These are phyloP conservation scores for Sebastes flavidus DNA, from an alignment of 2,797 vertebrate species.

Conservation along the genomic window DNA sequence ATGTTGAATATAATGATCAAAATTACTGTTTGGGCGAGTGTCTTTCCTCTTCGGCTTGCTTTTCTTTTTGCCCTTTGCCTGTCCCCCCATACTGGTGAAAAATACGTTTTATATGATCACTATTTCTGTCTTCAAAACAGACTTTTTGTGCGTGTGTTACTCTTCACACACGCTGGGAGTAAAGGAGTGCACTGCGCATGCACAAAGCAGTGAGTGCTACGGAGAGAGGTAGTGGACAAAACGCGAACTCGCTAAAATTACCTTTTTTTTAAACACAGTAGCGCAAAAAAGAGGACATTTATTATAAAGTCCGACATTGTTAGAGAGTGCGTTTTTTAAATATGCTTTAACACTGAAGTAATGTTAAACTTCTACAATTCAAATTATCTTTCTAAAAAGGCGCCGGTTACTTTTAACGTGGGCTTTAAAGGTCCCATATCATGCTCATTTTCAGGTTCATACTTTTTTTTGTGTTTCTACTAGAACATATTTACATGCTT, in stretches of 20 bases:
- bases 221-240: slow-evolving; percentile 65
- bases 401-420: not conserved
- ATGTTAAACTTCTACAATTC: rapidly evolving
- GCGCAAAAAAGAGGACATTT: rapidly evolving
- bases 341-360: not conserved
- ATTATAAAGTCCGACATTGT: rapidly evolving
- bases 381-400: rapidly evolving
- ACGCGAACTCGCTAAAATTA: not conserved
- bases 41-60: slow-evolving; percentile 80
- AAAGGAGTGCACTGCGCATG: slow-evolving; percentile 44
- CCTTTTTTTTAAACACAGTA: not conserved
- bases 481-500: too few species aligned
- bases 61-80: slow-evolving; percentile 84
- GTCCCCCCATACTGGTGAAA: slow-evolving; percentile 80
- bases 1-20: not conserved
- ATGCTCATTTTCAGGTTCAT: too few species aligned
- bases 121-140: not conserved
- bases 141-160: not conserved
- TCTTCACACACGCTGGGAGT: slow-evolving; percentile 31
- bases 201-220: slow-evolving; percentile 51
- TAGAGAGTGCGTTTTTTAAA: rapidly evolving
- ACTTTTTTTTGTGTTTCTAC: too few species aligned
- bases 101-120: not conserved
- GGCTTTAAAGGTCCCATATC: not conserved
- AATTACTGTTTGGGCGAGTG: slow-evolving; percentile 68